phyloP scores from a whole-genome alignment of 2,888 invertebrate species.

The Oligia strigilis region DNA sequence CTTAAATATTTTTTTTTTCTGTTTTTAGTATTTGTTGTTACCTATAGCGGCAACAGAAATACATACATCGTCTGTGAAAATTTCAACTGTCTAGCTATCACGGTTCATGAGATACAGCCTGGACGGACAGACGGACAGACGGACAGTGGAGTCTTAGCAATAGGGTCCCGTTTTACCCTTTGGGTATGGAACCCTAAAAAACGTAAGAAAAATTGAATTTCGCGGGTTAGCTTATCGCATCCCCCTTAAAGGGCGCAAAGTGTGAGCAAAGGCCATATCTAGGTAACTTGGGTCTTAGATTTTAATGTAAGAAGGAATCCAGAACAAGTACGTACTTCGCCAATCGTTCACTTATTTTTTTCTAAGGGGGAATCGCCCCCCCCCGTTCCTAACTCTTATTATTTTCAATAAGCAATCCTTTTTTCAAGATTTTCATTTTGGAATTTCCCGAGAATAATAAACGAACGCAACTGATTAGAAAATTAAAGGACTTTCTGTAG shows the following conservation, averaged over 20 bases:
- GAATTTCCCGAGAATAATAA: conserved; percentile 6
- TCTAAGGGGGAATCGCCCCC: conserved; percentile 9
- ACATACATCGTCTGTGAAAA: too few species aligned
- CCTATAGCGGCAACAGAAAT: too few species aligned
- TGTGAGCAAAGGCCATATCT: conserved; percentile 12
- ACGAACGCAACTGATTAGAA: conserved; percentile 51
- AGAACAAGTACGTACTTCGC: conserved; percentile 9
- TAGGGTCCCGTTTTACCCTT: too few species aligned
- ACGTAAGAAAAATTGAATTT: too few species aligned
- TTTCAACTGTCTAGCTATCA: too few species aligned
- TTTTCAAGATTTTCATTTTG: conserved; percentile 26
- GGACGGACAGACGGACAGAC: too few species aligned
- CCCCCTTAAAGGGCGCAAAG: conserved; percentile 15
- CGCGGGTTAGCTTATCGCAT: background rate
- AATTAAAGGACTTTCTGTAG: conserved; percentile 29
- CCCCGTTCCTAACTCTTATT: conserved; percentile 22
- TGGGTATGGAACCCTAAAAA: too few species aligned
- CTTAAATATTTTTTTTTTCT: too few species aligned
- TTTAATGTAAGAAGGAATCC: conserved; percentile 46
- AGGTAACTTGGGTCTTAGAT: conserved; percentile 33
- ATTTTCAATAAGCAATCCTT: conserved; percentile 52
- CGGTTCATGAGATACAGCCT: too few species aligned
- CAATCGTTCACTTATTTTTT: conserved; percentile 49
- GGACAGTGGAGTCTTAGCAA: too few species aligned
- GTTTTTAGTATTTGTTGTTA: too few species aligned